Base-by-base conservation (phyloP, 2,797 vertebrate species). In the Valencia hispanica region DNA sequence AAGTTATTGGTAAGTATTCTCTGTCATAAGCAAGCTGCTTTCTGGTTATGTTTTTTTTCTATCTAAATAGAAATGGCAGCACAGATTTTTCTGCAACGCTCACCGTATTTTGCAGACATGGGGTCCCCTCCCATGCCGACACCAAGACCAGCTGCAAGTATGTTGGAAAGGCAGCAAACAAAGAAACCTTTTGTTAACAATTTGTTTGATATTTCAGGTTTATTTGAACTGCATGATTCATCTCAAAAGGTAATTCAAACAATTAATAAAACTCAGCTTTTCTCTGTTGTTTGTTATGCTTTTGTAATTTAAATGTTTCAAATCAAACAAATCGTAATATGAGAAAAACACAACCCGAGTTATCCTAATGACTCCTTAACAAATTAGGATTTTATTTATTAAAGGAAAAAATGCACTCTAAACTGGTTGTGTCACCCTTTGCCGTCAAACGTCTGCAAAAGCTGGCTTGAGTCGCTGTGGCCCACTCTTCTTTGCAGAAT, bases 61-160 rank as follows among this genome's bases (percentile, higher is more conserved):
- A 41, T 41, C 6, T 1, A 50, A 50, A 27, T 43, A 41, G 2
- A 63, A 68, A 55, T 27, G 0, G 34, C 1, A 18, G 39, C 11
- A n/a, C 12, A 2, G 1, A 4, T 3, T 75, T 73, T 39, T 25
- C 12, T 72, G 47, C 6, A 36, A 51, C 25, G 86, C 79, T 81
- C 17, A 92, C 79, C 83, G 1, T 90, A 83, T 72, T 83, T 80
- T 69, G 53, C 82, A 17, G 76, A 6, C 6, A n/a, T 74, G 74
- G 84, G 79, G 17, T 79, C 73, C 0, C 20, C 79, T 43, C 87
- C 83, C 47, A 76, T 71, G 9, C 77, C 4, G 0, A 78, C 82
- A 69, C 75, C 78, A 45, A 77, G 48, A 41, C 80, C 78, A 41
- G 75, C 86, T 85, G 51, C 11, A 84, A 76, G 47, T 9, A 43